Evolutionary conservation across 2,113 vertebrate genomes (phyloP), one percentile per base, ranked within the genome.

Genomic region (Pandion haliaetus): DNA sequence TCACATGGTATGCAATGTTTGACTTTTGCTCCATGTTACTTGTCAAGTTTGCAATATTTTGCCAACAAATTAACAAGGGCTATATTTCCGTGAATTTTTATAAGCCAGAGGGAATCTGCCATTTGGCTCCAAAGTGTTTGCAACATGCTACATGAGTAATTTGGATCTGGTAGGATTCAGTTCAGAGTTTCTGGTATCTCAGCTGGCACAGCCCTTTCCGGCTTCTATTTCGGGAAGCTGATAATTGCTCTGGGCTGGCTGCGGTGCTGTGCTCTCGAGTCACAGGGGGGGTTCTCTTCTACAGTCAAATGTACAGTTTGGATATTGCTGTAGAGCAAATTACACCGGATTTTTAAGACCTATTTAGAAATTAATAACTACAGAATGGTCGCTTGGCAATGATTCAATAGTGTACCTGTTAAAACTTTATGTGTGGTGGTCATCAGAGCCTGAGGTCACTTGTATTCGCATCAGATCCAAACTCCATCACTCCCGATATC

Each of bases 101-200:
- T 73, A 74, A 85, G 70, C 73, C 79, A 20, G 86, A 25, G 66
- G 84, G 71, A 78, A 69, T 42, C 32, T 80, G 38, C 69, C 59
- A 32, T n/a, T 92, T 87, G 93, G 73, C 69, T 81, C 38, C 73
- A 9, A 25, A 65, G 63, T 2, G 7, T 54, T n/a, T 54, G 57
- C 65, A 73, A 12, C 21, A 2, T 5, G 29, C 42, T 49, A 13
- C 9, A 0, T 0, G 54, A 44, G 58, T 6, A 24, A 6, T 67
- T 65, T 67, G 72, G 88, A 40, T 26, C 70, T 38, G 76, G 54
- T 34, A 47, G 78, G 50, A n/a, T 47, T 86, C 62, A 16, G 85
- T 21, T 62, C 49, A 13, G 45, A 26, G 34, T 28, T 49, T 23
- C 36, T 58, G 72, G 38, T 67, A 3, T 36, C 82, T 67, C 72